Evolutionary conservation across 2,888 invertebrate genomes (phyloP).

Genomic region (Lottia scabra): DNA sequence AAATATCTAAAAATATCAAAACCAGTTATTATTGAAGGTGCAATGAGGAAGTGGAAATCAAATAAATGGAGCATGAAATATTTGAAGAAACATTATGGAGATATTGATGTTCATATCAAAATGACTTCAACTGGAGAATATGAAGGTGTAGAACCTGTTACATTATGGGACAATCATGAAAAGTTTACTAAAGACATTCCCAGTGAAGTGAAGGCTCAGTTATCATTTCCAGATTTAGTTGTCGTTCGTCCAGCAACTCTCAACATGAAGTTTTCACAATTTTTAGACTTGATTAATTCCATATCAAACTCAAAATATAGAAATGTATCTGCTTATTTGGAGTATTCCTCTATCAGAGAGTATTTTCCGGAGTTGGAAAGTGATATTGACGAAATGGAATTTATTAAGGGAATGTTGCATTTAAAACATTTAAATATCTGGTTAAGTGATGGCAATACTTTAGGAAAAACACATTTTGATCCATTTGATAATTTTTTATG

Average conservation of each 20-base stretch:
- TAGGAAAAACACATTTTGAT: conserved; percentile 68
- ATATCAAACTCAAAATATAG: conserved; percentile 39
- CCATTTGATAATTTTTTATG: conserved; percentile 67
- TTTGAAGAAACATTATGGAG: conserved; percentile 47
- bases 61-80: conserved; percentile 62
- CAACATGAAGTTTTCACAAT: conserved; percentile 60
- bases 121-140: conserved; percentile 60
- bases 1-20: conserved; percentile 57
- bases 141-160: conserved; percentile 63
- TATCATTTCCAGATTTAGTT: conserved; percentile 62
- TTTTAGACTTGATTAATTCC: conserved; percentile 57
- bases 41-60: conserved; percentile 55
- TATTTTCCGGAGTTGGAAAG: conserved; percentile 53
- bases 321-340: conserved; percentile 64
- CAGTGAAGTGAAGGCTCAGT: conserved; percentile 42
- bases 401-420: conserved; percentile 46
- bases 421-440: conserved; percentile 62
- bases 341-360: conserved; percentile 64
- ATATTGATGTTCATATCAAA: conserved; percentile 58
- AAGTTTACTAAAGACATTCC: conserved; percentile 53
- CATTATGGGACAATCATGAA: conserved; percentile 54
- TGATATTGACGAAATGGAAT: conserved; percentile 57
- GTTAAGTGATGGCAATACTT: conserved; percentile 67
- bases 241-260: conserved; percentile 63
- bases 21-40: conserved; percentile 61